These are phyloP conservation scores for Euclidia mi DNA, from an alignment of 2,888 invertebrate genomes.

Conservation along the genomic window DNA sequence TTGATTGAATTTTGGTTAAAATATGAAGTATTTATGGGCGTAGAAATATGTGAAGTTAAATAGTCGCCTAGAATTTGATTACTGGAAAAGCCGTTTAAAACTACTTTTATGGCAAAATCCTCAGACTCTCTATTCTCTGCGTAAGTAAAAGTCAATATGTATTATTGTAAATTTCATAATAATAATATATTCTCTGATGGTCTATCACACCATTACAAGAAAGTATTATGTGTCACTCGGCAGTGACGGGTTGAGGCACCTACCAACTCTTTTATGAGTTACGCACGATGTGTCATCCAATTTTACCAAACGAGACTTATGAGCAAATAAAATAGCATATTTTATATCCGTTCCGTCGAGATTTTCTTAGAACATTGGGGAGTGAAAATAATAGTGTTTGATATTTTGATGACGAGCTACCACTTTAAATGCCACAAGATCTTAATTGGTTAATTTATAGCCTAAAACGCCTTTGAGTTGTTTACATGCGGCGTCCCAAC, in stretches of 20 bases:
- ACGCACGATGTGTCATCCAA: constrained; percentile 80
- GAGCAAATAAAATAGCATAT: constrained; percentile 56
- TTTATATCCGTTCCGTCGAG: constrained; percentile 58
- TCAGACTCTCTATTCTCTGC: no score
- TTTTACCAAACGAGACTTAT: constrained; percentile 59
- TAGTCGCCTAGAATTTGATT: no score
- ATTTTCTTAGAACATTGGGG: constrained; percentile 54
- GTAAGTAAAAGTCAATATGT: no score
- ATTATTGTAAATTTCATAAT: no score
- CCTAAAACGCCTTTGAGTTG: no score
- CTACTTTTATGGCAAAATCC: no score
- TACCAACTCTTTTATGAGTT: constrained; percentile 61
- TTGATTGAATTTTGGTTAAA: constrained; percentile 4
- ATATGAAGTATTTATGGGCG: constrained; percentile 2
- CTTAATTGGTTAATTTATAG: neutral
- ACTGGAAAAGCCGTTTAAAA: no score
- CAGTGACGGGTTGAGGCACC: constrained; percentile 68
- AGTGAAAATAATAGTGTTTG: constrained; percentile 5
- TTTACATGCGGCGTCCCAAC: no score
- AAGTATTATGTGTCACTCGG: neutral
- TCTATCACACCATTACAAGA: constrained; percentile 21
- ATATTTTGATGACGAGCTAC: neutral
- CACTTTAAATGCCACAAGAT: no score
- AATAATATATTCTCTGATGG: neutral
- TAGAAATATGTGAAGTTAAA: no score